A percentile compares a stretch with the other conserved stretches of the same genome.
Evolutionary conservation across 2,888 invertebrate species (phyloP).

Genomic region (Philhelius pedissequus): DNA sequence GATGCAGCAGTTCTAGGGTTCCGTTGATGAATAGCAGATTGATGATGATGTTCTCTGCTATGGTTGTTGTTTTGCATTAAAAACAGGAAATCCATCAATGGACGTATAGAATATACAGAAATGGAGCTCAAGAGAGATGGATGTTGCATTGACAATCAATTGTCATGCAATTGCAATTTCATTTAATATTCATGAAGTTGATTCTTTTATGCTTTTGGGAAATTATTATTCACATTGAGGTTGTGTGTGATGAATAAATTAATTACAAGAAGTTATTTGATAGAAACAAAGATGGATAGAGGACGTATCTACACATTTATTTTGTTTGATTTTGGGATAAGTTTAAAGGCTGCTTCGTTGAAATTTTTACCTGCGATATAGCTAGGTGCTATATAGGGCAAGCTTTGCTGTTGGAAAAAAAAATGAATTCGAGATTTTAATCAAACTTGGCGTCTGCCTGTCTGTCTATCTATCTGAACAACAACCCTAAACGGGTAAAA

Average conservation of each 20-base stretch:
- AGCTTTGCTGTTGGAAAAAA: too few relatives aligned
- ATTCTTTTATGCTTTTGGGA: conserved; percentile 37
- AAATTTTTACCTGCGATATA: too few relatives aligned
- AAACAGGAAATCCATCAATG: not conserved
- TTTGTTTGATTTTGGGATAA: too few relatives aligned
- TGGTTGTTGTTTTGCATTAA: not conserved
- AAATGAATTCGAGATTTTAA: too few relatives aligned
- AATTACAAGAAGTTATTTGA: not conserved
- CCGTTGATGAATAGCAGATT: conserved; percentile 47
- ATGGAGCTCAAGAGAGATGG: not conserved
- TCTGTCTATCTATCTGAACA: too few relatives aligned
- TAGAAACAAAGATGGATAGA: not conserved
- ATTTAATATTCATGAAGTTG: conserved; percentile 57
- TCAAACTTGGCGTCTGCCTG: too few relatives aligned
- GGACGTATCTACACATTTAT: too few relatives aligned
- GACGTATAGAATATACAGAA: not conserved
- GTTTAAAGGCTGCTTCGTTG: too few relatives aligned
- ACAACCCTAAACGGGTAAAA: too few relatives aligned
- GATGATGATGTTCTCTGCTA: conserved; percentile 11
- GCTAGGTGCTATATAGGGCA: too few relatives aligned
- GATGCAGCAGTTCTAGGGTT: not conserved
- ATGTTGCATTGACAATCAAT: conserved; percentile 40
- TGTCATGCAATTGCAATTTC: conserved; percentile 51
- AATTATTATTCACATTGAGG: conserved; percentile 34
- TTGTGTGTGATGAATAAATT: not conserved